A percentile compares a stretch with the other conserved stretches of the same genome.
Evolutionary conservation across 2,113 vertebrate genomes (phyloP).

Genomic region (Nymphicus hollandicus): DNA sequence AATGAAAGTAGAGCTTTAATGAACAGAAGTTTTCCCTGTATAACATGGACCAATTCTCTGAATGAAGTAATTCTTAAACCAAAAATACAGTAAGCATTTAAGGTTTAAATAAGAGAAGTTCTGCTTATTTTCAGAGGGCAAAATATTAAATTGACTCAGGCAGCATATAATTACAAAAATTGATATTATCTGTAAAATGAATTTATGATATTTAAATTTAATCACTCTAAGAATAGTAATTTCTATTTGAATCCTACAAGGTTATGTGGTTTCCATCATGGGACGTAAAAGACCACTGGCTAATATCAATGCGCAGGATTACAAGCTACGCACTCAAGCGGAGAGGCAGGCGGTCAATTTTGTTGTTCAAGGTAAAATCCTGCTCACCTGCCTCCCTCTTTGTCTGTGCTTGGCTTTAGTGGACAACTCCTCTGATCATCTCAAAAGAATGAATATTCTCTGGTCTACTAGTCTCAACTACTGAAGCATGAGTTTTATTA

Average conservation of each 20-base stretch:
- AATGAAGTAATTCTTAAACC: neutral
- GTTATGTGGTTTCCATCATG: conserved; percentile 86
- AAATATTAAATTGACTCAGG: neutral
- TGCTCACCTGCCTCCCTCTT: neutral
- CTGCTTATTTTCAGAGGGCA: neutral
- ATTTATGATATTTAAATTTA: neutral
- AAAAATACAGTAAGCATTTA: neutral
- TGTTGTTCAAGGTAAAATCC: conserved; percentile 86
- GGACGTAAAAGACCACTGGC: conserved; percentile 83
- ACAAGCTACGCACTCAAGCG: conserved; percentile 81
- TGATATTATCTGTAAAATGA: neutral
- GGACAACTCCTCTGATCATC: neutral
- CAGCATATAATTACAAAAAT: neutral
- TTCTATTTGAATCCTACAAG: conserved; percentile 57
- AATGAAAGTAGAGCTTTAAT: neutral
- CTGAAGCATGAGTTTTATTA: neutral
- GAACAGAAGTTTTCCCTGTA: neutral
- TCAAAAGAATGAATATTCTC: neutral
- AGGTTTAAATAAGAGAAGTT: neutral
- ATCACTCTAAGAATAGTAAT: neutral
- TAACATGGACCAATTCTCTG: neutral
- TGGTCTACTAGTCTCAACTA: neutral
- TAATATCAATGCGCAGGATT: conserved; percentile 77
- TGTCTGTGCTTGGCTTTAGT: neutral
- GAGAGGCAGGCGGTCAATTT: conserved; percentile 95